Base-by-base conservation (phyloP, 2,888 invertebrate species). In the Cheilosia vernalis region DNA sequence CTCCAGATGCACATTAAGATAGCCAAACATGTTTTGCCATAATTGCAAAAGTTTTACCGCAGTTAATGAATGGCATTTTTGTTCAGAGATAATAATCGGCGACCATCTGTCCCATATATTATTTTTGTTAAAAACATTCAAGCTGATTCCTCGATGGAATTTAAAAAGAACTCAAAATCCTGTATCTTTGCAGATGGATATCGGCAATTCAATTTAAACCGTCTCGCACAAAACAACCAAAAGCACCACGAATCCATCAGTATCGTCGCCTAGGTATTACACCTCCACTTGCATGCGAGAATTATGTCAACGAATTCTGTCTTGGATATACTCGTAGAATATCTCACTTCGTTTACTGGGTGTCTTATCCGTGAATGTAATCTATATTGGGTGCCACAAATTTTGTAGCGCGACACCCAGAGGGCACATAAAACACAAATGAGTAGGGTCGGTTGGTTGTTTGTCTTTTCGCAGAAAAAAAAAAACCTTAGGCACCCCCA, bases 341-440 rank as follows among this genome's bases (percentile, higher is more conserved):
- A 79, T 64, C 72, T 64, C 40, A 72, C 58, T 33, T 21, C 6
- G 24, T 24, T 55, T 64, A 60, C 42, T 60, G 72, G 42, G 42
- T 72, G 51, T 40, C 49, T 64, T 64, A 58, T 80, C 73, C 80
- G 40, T 37, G 40, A 74, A 66, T 49, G 60, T 74, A 66, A 80
- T 80, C 80, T 73, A 73, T 53, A 74, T 80, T 66, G 67, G 66
- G 21, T 80, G 66, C 37, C 61, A 42, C 53, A 55, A 74, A 61
- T 49, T 58, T 51, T 24, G 53, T 10, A 74, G 27, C 51, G 74
- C 60, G 47, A 19, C n/a, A 63, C 27, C 37, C 33, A 24, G 30
- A 17, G 67, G 80, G 40, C 67, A 47, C 30, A 61, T 74, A 21
- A 63, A 74, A 61, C 40, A 67, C 53, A 37, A 40, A 44, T 61